A percentile compares a stretch with the other conserved stretches of the same genome.
These are phyloP conservation scores for Ectropis grisescens DNA, from an alignment of 1,140 invertebrate species.

Conservation along the genomic window DNA sequence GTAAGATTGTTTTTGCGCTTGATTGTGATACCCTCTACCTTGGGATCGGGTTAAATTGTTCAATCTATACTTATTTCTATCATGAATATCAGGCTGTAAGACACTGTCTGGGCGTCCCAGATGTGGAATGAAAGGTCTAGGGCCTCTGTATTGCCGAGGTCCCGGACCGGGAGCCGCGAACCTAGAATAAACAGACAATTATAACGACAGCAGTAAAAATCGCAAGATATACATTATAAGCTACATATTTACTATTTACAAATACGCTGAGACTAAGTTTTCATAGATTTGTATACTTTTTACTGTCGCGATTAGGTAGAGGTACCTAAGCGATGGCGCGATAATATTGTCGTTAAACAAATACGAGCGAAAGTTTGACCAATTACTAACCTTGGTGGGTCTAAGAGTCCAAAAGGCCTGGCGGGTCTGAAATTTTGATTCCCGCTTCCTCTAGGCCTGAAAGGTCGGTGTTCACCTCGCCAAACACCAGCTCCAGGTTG, in stretches of 20 bases:
- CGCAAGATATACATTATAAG: too few species aligned
- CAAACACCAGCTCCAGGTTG: constrained; percentile 50
- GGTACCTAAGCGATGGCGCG: too few species aligned
- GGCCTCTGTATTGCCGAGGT: too few species aligned
- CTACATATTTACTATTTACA: too few species aligned
- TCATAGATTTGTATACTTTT: too few species aligned
- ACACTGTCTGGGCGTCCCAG: too few species aligned
- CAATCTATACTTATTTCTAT: constrained; percentile 27
- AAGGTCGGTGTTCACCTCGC: constrained; percentile 55
- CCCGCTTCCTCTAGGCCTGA: constrained; percentile 40
- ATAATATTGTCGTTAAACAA: background rate
- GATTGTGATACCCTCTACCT: constrained; percentile 15
- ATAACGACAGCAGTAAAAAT: too few species aligned
- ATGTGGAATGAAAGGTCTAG: too few species aligned
- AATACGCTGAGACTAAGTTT: too few species aligned
- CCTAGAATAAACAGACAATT: too few species aligned
- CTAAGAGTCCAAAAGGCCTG: constrained; percentile 19
- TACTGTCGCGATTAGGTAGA: too few species aligned
- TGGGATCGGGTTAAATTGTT: constrained; percentile 19
- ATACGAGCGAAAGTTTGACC: background rate
- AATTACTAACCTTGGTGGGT: constrained; percentile 27
- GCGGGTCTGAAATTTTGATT: constrained; percentile 33
- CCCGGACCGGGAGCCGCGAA: too few species aligned
- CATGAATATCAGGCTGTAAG: background rate
- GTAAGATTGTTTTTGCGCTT: constrained; percentile 16